Evolutionary conservation across 2,797 vertebrate genomes (phyloP).

Genomic region (Chelidonichthys spinosus): DNA sequence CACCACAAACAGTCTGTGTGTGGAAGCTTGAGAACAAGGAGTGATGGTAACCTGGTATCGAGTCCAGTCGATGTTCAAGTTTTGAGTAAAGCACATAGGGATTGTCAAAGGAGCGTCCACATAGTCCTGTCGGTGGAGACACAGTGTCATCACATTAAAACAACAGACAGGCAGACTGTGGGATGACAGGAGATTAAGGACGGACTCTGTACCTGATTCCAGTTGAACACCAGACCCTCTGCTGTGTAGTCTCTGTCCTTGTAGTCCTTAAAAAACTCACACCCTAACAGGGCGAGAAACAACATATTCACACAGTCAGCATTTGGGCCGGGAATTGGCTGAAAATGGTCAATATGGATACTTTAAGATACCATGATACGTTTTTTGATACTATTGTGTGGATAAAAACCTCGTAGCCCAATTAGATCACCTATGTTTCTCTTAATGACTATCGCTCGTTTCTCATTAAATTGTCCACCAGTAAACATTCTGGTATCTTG

Average conservation of each 20-base stretch:
- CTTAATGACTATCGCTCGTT: too few relatives aligned
- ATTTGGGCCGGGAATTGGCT: too few relatives aligned
- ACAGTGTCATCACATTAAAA: slow-evolving; percentile 4
- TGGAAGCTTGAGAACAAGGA: too few relatives aligned
- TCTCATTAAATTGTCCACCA: too few relatives aligned
- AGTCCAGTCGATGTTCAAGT: slow-evolving; percentile 96
- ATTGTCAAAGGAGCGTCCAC: slow-evolving; percentile 97
- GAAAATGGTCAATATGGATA: too few relatives aligned
- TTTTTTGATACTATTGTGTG: too few relatives aligned
- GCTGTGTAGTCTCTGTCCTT: slow-evolving; percentile 97
- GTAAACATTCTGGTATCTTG: too few relatives aligned
- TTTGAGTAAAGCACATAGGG: slow-evolving; percentile 89
- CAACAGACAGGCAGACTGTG: neutral
- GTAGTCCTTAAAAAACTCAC: slow-evolving; percentile 99
- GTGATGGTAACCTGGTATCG: slow-evolving; percentile 90
- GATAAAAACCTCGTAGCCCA: too few relatives aligned
- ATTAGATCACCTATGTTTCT: too few relatives aligned
- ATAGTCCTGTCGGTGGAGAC: slow-evolving; percentile 86
- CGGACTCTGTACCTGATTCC: slow-evolving; percentile 92
- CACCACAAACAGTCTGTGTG: slow-evolving; percentile 20
- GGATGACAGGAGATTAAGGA: rapidly evolving
- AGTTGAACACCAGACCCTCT: slow-evolving; percentile 98
- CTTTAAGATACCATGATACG: too few relatives aligned
- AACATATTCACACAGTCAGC: neutral
- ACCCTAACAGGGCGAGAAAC: slow-evolving; percentile 82